Evolutionary conservation across 2,113 vertebrate genomes (phyloP).

Genomic region (Leucopsar rothschildi): DNA sequence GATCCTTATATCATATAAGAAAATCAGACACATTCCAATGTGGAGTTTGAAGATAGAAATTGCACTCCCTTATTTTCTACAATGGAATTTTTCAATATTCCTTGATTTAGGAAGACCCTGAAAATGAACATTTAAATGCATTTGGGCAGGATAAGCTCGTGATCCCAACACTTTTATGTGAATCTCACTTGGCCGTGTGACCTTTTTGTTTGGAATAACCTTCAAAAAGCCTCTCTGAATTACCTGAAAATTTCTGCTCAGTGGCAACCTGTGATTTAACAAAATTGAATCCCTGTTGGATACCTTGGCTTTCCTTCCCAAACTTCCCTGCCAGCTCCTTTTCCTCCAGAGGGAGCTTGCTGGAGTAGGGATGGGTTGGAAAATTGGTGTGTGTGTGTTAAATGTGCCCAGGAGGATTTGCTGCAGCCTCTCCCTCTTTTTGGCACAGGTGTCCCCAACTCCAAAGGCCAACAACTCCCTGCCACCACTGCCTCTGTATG

Average conservation of each 20-base stretch:
- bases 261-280: background rate
- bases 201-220: background rate
- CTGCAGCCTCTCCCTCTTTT: background rate
- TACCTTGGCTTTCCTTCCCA: background rate
- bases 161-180: background rate
- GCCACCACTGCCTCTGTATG: slow-evolving; percentile 88
- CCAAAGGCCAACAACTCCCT: slow-evolving; percentile 81
- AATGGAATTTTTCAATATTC: background rate
- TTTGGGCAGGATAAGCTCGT: accelerated
- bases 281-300: background rate
- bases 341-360: background rate
- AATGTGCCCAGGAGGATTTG: background rate
- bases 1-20: background rate
- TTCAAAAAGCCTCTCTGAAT: background rate
- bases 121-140: background rate
- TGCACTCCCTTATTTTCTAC: background rate
- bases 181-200: accelerated
- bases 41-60: background rate
- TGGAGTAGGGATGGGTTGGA: too few relatives aligned
- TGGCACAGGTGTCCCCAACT: slow-evolving; percentile 74
- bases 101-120: background rate
- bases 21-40: background rate
- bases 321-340: background rate
- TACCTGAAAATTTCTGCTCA: background rate
- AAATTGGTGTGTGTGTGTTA: background rate